Evolutionary conservation across 30 jellyfish, hydroid and myxozoan genomes (phyloP).

Genomic region (Sanderia malayensis): DNA sequence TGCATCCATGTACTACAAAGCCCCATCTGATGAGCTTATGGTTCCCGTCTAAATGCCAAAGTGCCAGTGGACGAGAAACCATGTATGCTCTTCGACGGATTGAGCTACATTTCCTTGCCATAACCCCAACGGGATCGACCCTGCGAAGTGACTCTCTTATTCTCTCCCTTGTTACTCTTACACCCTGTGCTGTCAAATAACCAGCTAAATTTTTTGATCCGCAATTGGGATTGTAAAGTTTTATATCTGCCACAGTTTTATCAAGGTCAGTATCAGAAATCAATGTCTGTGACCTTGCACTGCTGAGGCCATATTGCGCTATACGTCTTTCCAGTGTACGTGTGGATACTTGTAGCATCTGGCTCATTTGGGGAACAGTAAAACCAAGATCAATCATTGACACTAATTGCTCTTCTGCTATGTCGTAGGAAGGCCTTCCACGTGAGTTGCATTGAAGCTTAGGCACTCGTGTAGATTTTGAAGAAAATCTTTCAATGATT

Average conservation of each 20-base stretch:
- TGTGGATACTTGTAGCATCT: constrained; percentile 13
- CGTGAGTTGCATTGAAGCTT: constrained; percentile 27
- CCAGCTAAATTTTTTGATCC: constrained; percentile 32
- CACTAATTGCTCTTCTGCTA: constrained; percentile 10
- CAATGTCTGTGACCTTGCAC: constrained; percentile 23
- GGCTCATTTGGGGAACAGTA: constrained; percentile 24
- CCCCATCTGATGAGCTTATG: constrained; percentile 51
- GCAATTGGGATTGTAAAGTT: constrained; percentile 19
- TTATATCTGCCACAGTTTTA: constrained; percentile 10
- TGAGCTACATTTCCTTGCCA: constrained; percentile 14
- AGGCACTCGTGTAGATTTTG: constrained; percentile 21
- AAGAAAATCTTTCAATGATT: constrained; percentile 6
- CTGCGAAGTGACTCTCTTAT: constrained; percentile 4
- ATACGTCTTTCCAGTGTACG: constrained; percentile 32
- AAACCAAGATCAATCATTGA: constrained; percentile 28
- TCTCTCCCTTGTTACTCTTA: constrained; percentile 5
- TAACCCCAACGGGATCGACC: constrained; percentile 8
- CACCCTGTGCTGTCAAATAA: constrained; percentile 14
- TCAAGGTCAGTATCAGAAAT: constrained; percentile 24
- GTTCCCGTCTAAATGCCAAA: constrained; percentile 49
- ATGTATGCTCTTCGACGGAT: constrained; percentile 10
- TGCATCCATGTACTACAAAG: constrained; percentile 52
- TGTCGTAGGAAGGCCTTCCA: constrained; percentile 36
- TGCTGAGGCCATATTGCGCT: constrained; percentile 22
- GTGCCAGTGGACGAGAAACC: constrained; percentile 27